Base-by-base conservation (phyloP, 23 tunicate species). In the Clavelina lepadiformis region DNA sequence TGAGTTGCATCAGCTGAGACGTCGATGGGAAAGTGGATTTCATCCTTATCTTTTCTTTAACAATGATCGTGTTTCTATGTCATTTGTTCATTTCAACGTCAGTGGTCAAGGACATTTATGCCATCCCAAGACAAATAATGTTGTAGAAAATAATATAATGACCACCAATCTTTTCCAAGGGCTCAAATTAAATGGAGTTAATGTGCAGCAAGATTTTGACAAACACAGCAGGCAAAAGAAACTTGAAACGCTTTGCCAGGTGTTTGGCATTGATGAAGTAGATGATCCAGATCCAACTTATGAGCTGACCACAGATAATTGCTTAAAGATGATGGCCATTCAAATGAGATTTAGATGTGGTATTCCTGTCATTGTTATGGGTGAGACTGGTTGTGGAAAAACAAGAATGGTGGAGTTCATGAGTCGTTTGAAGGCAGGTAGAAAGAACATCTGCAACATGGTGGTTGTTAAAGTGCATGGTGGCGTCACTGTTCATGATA, bases 381-480 rank as follows among this genome's bases (percentile, higher is more conserved):
- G 89, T 8, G 89, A 82, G 46, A 82, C 89, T 21, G 89, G 89
- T 3, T 82, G 89, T 57, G 89, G 89, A 33, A 82, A 82, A 51
- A 82, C 89, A 7, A 82, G 89, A 35, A 71, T 82, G 68, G 69
- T 82, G 6, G 89, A 82, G 69, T 82, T 82, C 46, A 82, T 82
- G 89, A 73, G 89, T 62, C 66, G 58, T 61, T 47, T 82, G 53
- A 82, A 82, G 33, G 75, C 68, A 32, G 80, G 89, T 30, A 37
- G 35, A 20, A 31, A 41, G 2, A 13, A 73, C 19, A 46, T 73
- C 22, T 5, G 61, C 27, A 73, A 73, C 58, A 73, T 73, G 79
- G 28, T 59, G 38, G 65, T 58, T 5, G 47, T 79, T 4, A 79
- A 79, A 68, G 76, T 79, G 1, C 85, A 79, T 69, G 85, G 85